phyloP scores from a whole-genome alignment of 2,888 invertebrate species.

The Lumbricus terrestris region DNA sequence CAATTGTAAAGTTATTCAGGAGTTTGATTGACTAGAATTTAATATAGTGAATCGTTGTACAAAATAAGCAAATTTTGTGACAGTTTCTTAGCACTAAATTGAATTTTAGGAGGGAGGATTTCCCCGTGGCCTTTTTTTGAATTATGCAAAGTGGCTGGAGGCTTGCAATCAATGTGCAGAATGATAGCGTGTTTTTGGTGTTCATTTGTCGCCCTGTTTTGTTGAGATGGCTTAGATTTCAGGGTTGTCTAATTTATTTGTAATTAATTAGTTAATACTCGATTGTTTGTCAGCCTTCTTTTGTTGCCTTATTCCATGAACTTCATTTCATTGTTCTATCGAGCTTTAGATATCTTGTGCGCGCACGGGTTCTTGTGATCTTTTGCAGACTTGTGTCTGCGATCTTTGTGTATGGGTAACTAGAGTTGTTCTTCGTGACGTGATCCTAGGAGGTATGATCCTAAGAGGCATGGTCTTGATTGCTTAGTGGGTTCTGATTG shows the following conservation, averaged over 20 bases:
- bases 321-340: neutral
- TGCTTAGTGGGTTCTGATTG: no score
- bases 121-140: neutral
- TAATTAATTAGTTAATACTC: constrained; percentile 9
- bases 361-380: no score
- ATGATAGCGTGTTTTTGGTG: neutral
- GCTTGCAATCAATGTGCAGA: neutral
- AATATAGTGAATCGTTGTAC: neutral
- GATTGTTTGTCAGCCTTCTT: neutral
- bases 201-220: neutral
- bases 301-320: neutral
- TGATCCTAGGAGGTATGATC: no score
- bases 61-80: neutral
- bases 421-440: no score
- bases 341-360: neutral
- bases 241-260: constrained; percentile 8
- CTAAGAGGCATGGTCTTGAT: no score
- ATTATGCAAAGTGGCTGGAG: neutral
- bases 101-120: neutral
- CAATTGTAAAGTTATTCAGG: neutral
- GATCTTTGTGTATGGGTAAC: no score
- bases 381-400: no score
- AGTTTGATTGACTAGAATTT: neutral
- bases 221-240: neutral
- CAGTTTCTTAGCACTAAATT: neutral